Base-by-base conservation (phyloP, 2,888 invertebrate species). In the Leucophenga montana region DNA sequence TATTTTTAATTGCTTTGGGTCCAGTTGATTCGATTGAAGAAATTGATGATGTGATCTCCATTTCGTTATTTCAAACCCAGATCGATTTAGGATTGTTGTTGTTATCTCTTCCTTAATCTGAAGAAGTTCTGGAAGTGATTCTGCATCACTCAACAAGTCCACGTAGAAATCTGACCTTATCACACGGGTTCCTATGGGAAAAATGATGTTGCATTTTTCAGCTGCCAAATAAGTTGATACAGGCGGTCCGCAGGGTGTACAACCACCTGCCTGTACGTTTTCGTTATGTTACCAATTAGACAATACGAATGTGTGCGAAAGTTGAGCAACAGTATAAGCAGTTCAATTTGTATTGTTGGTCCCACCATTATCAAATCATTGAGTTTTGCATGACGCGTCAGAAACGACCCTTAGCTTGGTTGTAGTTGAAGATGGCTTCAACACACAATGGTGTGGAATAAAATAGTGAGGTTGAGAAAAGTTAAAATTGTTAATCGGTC, bases 331-430 rank as follows among this genome's bases (percentile, higher is more conserved):
- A 56, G 56, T 18, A 53, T 53, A 44, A 53, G 64, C n/a, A 68
- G 57, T 48, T 68, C 64, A 4, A 44, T 33, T 56, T 68, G 68
- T 27, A 64, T 68, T 9, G 68, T 68, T n/a, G n/a, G n/a, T n/a
- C n/a, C n/a, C n/a, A n/a, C n/a, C n/a, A n/a, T n/a, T n/a, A n/a
- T n/a, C n/a, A 48, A 48, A 48, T 48, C 48, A 48, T 48, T 57
- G 4, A 57, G 48, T 48, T 48, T 48, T 48, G 13, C 16, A 48
- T 4, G 48, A 48, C 16, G 48, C 13, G 13, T 48, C 48, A 16
- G 11, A 48, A 48, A 13, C 48, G 33, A 33, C 33, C 8, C 3
- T 33, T 3, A 33, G 33, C 8, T 33, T 33, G 8, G 33, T 33
- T 33, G 33, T 33, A 8, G 33, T 33, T 33, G 33, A 33, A 3